These are phyloP conservation scores for Oryzaephilus surinamensis DNA, from an alignment of 1,140 invertebrate genomes.

Conservation along the genomic window DNA sequence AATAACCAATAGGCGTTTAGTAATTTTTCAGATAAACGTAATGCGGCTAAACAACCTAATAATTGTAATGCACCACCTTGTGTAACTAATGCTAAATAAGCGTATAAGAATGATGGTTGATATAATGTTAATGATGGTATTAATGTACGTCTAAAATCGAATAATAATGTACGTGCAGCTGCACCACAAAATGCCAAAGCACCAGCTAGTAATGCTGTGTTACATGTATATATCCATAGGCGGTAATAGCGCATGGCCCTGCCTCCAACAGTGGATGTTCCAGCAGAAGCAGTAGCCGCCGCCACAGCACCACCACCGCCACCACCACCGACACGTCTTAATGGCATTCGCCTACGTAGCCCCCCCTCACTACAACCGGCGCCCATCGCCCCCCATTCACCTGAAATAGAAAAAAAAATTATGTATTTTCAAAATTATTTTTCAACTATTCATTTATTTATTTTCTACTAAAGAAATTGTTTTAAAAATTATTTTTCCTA, in stretches of 20 bases:
- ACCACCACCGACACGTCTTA: constrained; percentile 37
- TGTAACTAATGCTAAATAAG: constrained; percentile 65
- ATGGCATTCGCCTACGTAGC: constrained; percentile 43
- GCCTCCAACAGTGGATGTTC: constrained; percentile 24
- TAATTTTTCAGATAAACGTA: constrained; percentile 65
- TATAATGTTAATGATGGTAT: constrained; percentile 61
- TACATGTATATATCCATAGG: constrained; percentile 87
- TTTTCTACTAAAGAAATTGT: too few relatives aligned
- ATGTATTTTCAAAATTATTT: too few relatives aligned
- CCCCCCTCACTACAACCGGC: constrained; percentile 41
- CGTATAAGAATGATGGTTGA: constrained; percentile 76
- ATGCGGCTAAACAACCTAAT: constrained; percentile 69
- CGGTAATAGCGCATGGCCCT: constrained; percentile 63
- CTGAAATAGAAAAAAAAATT: constrained; percentile 24
- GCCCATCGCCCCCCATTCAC: constrained; percentile 38
- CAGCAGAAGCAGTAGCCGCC: constrained; percentile 34
- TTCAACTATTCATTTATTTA: too few relatives aligned
- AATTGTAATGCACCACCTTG: constrained; percentile 58
- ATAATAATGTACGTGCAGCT: constrained; percentile 57
- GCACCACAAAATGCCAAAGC: constrained; percentile 70
- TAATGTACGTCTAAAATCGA: constrained; percentile 52
- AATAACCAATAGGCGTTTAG: constrained; percentile 80
- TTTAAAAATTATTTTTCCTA: too few relatives aligned
- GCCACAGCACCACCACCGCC: constrained; percentile 41
- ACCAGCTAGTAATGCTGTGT: constrained; percentile 70